phyloP scores from a whole-genome alignment of 2,888 invertebrate genomes.

The Tenthredo distinguenda region DNA sequence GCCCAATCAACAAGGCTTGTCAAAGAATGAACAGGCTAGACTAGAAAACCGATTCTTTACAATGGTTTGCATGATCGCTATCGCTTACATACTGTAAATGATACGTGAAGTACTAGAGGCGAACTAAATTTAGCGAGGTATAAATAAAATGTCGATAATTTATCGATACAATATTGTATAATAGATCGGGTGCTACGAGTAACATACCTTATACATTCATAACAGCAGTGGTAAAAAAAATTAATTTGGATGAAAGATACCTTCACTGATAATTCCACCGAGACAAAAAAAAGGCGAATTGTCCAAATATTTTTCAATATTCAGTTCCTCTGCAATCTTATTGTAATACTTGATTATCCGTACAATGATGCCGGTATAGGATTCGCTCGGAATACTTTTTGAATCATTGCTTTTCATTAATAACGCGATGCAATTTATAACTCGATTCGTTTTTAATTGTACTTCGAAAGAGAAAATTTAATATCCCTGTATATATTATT shows the following conservation, averaged over 20 bases:
- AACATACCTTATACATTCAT: background rate
- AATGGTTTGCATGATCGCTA: constrained; percentile 18
- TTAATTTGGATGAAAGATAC: background rate
- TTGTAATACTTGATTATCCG: background rate
- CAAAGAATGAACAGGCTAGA: constrained; percentile 67
- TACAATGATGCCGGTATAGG: background rate
- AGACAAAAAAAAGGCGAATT: background rate
- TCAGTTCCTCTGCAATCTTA: background rate
- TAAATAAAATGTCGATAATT: background rate
- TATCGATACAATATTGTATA: constrained; percentile 14
- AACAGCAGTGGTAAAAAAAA: background rate
- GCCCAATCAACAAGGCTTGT: constrained; percentile 81
- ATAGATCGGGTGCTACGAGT: constrained; percentile 38
- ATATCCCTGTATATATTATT: constrained; percentile 11
- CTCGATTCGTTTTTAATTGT: background rate
- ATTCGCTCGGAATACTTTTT: background rate
- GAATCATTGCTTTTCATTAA: background rate
- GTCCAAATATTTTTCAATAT: background rate
- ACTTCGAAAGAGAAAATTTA: background rate
- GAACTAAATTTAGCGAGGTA: background rate
- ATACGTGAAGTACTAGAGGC: background rate
- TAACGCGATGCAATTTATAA: background rate
- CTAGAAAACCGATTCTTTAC: constrained; percentile 51
- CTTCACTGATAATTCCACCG: background rate
- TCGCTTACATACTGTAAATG: constrained; percentile 32